Percentiles rank a stretch among this genome's conserved stretches.
Conservation (phyloP, 2,888 invertebrate species). For the Scaptomyza polygonia region DNA sequence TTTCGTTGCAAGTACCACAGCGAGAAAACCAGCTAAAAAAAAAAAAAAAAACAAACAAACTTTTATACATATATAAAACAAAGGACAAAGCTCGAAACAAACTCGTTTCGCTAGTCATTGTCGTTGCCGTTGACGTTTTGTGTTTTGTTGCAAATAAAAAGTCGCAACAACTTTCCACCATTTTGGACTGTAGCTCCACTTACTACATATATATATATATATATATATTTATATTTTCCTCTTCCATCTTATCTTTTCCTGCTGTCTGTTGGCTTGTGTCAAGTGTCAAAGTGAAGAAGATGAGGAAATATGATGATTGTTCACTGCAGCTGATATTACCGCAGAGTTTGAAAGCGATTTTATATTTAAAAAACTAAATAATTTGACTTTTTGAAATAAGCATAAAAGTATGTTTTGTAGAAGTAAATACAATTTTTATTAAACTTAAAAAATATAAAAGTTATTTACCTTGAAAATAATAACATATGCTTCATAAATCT, state of each 20-base stretch:
- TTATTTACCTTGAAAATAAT: too few relatives aligned
- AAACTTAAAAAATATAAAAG: too few relatives aligned
- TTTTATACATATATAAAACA: constrained; percentile 30
- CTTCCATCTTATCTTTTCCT: background rate
- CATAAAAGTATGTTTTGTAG: too few relatives aligned
- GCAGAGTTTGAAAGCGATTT: too few relatives aligned
- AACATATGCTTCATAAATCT: too few relatives aligned
- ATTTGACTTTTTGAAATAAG: too few relatives aligned
- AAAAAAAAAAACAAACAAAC: constrained; percentile 4
- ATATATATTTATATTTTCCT: background rate
- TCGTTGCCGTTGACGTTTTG: constrained; percentile 50
- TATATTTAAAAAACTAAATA: background rate
- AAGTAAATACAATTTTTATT: too few relatives aligned
- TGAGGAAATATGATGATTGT: background rate
- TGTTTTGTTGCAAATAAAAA: constrained; percentile 60
- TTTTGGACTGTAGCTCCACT: constrained; percentile 46
- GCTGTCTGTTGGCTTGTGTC: constrained; percentile 15
- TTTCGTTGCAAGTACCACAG: constrained; percentile 60
- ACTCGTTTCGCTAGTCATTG: constrained; percentile 55
- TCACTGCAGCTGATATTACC: constrained; percentile 6
- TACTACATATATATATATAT: constrained; percentile 29
- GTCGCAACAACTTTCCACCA: constrained; percentile 54
- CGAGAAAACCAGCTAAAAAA: constrained; percentile 11
- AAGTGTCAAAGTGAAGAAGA: constrained; percentile 37
- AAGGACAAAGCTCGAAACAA: constrained; percentile 36